Evolutionary conservation across 2,797 vertebrate species (phyloP), one percentile per base, ranked within the genome.

Genomic region (Holocentrus rufus): DNA sequence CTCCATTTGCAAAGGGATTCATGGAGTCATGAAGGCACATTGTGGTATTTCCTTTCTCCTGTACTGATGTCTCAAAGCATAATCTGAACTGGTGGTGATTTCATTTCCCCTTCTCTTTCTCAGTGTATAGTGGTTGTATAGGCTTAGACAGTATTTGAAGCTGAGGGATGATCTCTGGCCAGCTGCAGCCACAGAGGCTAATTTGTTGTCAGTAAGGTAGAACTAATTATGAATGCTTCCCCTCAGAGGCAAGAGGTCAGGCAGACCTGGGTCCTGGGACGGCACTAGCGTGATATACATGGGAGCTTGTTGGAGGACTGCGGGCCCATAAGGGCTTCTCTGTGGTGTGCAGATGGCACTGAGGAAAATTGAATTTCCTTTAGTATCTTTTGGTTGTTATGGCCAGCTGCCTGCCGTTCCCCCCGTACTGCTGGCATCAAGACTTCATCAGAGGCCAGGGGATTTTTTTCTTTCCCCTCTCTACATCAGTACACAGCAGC

Each of bases 291-390:
- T 52, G 52, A 34, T 73, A 61, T 72, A 50, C 56, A 65, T n/a
- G 27, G 47, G 54, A 46, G 63, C 54, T 65, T 63, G 20, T 62
- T 57, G 60, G 56, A 72, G 60, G 31, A 46, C 64, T 74, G 54
- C 2, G n/a, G 63, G 54, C 55, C 71, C 85, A 66, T 89, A 85
- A 89, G 73, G 81, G 71, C 25, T 76, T 91, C 91, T 83, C 88
- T 85, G 87, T 89, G 82, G 77, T 91, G 88, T 93, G 88, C 91
- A 92, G 91, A 91, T 93, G 92, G 91, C 76, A 73, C 69, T 81
- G 79, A 77, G 81, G 88, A 73, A 85, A 92, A 89, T 82, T 80
- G 55, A 90, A 88, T 90, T 87, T 92, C 87, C 22, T 80, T 57
- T 89, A 69, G 62, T 80, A 74, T 81, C 79, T 23, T 89, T 82